Conservation (phyloP, 2,888 invertebrate species). For the Sisyra nigra region DNA sequence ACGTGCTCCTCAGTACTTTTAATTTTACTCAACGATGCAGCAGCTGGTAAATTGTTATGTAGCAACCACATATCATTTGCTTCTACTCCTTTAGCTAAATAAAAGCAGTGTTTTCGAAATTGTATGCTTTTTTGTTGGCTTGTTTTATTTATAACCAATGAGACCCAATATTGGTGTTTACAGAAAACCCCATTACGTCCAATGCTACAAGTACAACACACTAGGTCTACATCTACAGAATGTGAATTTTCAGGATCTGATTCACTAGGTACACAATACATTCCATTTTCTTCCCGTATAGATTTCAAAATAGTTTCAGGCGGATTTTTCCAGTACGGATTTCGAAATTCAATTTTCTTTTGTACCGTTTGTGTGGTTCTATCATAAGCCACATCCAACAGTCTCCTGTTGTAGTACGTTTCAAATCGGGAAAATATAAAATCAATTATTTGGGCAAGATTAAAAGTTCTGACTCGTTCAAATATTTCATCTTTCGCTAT, state of each 20-base stretch:
- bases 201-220: constrained; percentile 3
- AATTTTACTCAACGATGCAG: too few relatives aligned
- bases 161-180: constrained; percentile 4
- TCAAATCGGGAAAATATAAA: constrained; percentile 2
- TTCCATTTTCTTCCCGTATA: not conserved
- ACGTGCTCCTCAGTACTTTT: too few relatives aligned
- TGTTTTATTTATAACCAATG: not conserved
- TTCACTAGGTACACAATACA: constrained; percentile 3
- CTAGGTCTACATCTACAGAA: not conserved
- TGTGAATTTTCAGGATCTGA: not conserved
- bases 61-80: constrained; percentile 1
- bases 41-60: not conserved
- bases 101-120: constrained; percentile 1
- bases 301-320: not conserved
- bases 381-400: constrained; percentile 1
- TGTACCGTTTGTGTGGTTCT: not conserved
- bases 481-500: constrained; percentile 4
- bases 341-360: not conserved
- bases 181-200: constrained; percentile 1
- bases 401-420: not conserved
- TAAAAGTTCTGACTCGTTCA: constrained; percentile 1
- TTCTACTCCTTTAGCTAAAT: constrained; percentile 2
- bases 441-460: constrained; percentile 2
- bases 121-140: not conserved
- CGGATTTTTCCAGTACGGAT: constrained; percentile 1